phyloP scores from a whole-genome alignment of 92 coral and sea anemone species.

The Epizoanthus stellaris region DNA sequence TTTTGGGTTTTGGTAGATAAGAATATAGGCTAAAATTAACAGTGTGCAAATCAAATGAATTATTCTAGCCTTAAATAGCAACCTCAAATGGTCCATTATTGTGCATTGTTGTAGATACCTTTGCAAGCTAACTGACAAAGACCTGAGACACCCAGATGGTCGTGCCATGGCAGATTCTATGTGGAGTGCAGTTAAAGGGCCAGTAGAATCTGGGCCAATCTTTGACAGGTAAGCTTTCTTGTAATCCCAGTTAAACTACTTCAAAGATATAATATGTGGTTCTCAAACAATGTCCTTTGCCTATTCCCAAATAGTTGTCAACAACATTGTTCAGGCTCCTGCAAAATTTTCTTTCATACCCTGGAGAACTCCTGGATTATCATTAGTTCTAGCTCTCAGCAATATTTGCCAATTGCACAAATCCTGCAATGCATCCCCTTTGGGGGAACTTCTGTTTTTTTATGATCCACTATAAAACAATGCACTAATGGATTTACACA shows the following conservation, averaged over 20 bases:
- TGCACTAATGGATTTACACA: too few species aligned
- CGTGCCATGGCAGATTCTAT: conserved; percentile 95
- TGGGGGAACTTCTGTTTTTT: too few species aligned
- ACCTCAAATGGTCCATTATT: neutral
- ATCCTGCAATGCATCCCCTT: too few species aligned
- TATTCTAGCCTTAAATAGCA: neutral
- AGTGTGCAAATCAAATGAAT: too few species aligned
- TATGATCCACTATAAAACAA: too few species aligned
- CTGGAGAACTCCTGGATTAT: too few species aligned
- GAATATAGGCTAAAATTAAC: too few species aligned
- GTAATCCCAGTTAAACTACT: neutral
- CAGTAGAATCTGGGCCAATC: conserved; percentile 94
- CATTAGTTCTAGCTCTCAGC: too few species aligned
- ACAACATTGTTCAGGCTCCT: neutral
- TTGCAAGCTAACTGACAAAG: conserved; percentile 95
- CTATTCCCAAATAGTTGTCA: too few species aligned
- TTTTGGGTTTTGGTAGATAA: too few species aligned
- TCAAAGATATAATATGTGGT: neutral
- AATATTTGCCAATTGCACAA: too few species aligned
- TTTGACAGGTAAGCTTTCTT: conserved; percentile 75
- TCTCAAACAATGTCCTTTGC: neutral
- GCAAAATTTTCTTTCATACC: too few species aligned
- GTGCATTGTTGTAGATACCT: conserved; percentile 65
- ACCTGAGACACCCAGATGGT: conserved; percentile 92
- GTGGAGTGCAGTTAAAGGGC: conserved; percentile 99